These are phyloP conservation scores for Tenthredo distinguenda DNA, from an alignment of 2,888 invertebrate genomes.

Conservation along the genomic window DNA sequence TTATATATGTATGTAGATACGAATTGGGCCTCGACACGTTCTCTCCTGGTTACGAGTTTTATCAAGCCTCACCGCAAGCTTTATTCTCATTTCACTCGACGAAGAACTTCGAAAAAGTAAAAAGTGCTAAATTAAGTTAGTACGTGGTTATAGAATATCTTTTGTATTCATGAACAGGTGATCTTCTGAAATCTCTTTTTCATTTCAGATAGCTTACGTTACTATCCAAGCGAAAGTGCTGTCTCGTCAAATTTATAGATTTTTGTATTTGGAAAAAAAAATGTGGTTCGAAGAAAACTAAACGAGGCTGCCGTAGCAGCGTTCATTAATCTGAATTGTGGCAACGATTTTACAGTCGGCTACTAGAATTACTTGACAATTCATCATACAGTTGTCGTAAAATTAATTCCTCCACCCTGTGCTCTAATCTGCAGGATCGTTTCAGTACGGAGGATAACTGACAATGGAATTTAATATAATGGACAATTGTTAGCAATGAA, in stretches of 20 bases:
- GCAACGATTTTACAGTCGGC: not conserved
- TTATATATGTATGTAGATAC: not conserved
- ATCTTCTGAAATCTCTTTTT: not conserved
- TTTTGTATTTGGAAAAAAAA: not conserved
- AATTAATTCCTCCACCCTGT: not conserved
- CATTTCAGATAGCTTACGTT: not conserved
- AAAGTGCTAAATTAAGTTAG: not conserved
- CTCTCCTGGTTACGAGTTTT: not conserved
- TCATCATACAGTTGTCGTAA: not conserved
- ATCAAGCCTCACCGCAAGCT: not conserved
- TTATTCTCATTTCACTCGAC: not conserved
- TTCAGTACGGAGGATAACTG: not conserved
- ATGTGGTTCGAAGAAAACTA: not conserved
- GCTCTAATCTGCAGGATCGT: not conserved
- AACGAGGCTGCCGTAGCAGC: not conserved
- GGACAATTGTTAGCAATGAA: not conserved
- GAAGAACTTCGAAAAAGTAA: not conserved
- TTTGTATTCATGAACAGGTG: not conserved
- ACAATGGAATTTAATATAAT: not conserved
- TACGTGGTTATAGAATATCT: not conserved
- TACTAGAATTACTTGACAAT: not conserved
- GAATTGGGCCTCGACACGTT: not conserved
- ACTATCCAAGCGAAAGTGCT: too few relatives aligned
- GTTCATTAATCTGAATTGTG: not conserved
- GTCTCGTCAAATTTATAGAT: too few relatives aligned